Conservation (phyloP, 2,888 invertebrate genomes). For the Leptura quadrifasciata region DNA sequence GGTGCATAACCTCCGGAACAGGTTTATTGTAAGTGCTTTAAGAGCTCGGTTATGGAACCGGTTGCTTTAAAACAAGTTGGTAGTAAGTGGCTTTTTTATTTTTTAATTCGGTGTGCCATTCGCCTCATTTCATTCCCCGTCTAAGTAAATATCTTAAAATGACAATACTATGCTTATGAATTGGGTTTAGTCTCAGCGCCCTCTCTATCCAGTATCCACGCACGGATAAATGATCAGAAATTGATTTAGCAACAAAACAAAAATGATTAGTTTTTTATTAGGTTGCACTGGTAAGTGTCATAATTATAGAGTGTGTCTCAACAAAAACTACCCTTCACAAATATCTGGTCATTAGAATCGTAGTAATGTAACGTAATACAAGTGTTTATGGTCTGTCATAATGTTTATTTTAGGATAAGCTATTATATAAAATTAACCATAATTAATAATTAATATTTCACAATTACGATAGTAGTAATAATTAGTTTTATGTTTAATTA, state of each 20-base stretch:
- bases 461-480: too few species aligned
- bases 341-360: too few species aligned
- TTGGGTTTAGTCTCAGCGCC: neutral
- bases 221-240: neutral
- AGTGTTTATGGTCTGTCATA: too few species aligned
- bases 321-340: too few species aligned
- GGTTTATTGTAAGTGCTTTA: neutral
- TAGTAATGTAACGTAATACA: too few species aligned
- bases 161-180: neutral
- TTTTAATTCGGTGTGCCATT: neutral
- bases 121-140: neutral
- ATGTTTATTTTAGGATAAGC: too few species aligned
- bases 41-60: constrained; percentile 2
- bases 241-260: neutral
- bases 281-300: neutral
- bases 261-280: neutral
- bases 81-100: constrained; percentile 1
- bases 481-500: too few species aligned
- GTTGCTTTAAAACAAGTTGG: neutral
- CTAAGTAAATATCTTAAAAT: neutral
- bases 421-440: too few species aligned
- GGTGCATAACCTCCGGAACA: neutral
- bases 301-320: neutral
- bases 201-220: neutral
- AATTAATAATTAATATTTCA: too few species aligned